phyloP scores from a whole-genome alignment of 1,140 invertebrate genomes.

The Bombus waltoni region DNA sequence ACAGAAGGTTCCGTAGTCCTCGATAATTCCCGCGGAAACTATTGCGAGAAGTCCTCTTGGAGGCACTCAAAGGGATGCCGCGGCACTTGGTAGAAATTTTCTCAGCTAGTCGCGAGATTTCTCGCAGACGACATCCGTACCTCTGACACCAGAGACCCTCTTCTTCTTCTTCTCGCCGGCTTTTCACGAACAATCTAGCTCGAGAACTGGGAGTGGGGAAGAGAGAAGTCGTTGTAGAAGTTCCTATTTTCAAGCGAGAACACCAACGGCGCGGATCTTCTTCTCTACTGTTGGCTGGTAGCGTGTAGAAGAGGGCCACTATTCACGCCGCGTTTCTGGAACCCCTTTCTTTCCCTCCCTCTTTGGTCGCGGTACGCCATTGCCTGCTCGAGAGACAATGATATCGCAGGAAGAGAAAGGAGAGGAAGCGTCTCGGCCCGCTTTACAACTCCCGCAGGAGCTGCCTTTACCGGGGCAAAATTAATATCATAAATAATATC shows the following conservation, averaged over 20 bases:
- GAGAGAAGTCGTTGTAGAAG: constrained; percentile 60
- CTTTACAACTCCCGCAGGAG: constrained; percentile 81
- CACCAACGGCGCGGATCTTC: constrained; percentile 67
- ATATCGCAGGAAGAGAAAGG: constrained; percentile 78
- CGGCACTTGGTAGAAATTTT: constrained; percentile 56
- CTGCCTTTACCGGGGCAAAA: constrained; percentile 76
- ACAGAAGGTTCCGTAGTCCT: background rate
- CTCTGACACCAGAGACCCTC: constrained; percentile 40
- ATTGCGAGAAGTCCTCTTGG: constrained; percentile 40
- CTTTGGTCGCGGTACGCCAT: constrained; percentile 49
- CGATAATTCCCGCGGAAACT: constrained; percentile 44
- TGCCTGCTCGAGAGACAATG: constrained; percentile 79
- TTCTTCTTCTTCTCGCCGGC: constrained; percentile 48
- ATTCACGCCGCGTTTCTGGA: constrained; percentile 77
- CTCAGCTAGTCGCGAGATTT: constrained; percentile 65
- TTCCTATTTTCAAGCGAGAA: constrained; percentile 76
- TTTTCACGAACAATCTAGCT: constrained; percentile 50
- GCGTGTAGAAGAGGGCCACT: constrained; percentile 66
- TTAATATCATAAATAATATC: constrained; percentile 84
- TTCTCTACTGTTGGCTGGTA: constrained; percentile 33
- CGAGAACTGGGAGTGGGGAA: background rate
- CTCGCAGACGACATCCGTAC: constrained; percentile 55
- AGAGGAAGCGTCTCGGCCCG: constrained; percentile 63
- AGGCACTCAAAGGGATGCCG: constrained; percentile 45
- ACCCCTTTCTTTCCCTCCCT: constrained; percentile 78